Evolutionary conservation across 35 echinoderm and acorn worm species (phyloP).

Genomic region (Eucidaris tribuloides): DNA sequence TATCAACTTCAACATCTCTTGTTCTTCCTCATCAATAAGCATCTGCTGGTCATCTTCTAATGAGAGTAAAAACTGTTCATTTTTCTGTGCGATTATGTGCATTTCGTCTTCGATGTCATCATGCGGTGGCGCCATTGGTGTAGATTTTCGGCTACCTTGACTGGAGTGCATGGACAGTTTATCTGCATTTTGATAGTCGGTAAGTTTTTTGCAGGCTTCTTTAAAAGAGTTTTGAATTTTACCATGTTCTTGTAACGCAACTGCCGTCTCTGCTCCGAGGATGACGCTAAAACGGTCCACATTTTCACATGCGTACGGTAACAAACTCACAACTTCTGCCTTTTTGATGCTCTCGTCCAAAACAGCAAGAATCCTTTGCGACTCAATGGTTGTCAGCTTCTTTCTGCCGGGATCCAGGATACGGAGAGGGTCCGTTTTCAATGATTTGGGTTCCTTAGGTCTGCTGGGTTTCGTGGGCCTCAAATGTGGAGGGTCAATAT

Average conservation of each 20-base stretch:
- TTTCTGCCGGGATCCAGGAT: slow-evolving; percentile 94
- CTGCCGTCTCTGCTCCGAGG: slow-evolving; percentile 59
- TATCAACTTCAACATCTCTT: slow-evolving; percentile 48
- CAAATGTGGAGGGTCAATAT: slow-evolving; percentile 41
- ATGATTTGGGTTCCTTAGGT: slow-evolving; percentile 59
- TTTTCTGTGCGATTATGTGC: background rate
- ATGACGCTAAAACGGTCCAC: slow-evolving; percentile 69
- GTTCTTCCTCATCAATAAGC: slow-evolving; percentile 52
- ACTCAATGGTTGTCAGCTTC: slow-evolving; percentile 96
- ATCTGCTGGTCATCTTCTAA: background rate
- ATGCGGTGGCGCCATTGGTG: background rate
- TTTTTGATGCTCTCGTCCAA: slow-evolving; percentile 89
- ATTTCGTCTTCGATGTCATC: too few relatives aligned
- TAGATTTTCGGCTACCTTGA: background rate
- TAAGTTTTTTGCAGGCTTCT: slow-evolving; percentile 56
- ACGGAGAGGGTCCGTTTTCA: slow-evolving; percentile 83
- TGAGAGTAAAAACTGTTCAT: background rate
- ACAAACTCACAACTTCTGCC: slow-evolving; percentile 68
- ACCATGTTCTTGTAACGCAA: slow-evolving; percentile 69
- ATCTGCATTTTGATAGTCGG: slow-evolving; percentile 31
- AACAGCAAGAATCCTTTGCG: slow-evolving; percentile 82
- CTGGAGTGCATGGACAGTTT: slow-evolving; percentile 11
- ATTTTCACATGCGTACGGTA: slow-evolving; percentile 76
- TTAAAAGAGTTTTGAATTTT: slow-evolving; percentile 54
- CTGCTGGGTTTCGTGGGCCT: slow-evolving; percentile 35